These are phyloP conservation scores for Centrocercus urophasianus DNA, from an alignment of 2,113 vertebrate genomes.

Conservation along the genomic window DNA sequence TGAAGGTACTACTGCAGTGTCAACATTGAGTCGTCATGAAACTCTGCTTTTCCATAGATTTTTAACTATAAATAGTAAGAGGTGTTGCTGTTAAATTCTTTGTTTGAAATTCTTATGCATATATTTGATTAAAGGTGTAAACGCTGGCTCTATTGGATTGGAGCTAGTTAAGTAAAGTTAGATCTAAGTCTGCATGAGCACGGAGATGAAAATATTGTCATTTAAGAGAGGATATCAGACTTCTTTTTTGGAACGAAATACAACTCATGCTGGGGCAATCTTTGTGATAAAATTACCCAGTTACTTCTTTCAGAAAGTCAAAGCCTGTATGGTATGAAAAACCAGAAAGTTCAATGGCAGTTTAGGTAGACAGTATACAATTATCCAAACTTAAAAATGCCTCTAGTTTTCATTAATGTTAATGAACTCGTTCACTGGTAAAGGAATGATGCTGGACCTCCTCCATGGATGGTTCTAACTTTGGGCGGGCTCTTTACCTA, in stretches of 20 bases:
- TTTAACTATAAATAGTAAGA: background rate
- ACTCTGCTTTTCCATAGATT: background rate
- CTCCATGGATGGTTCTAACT: background rate
- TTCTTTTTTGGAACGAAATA: background rate
- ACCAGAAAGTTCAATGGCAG: background rate
- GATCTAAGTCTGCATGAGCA: background rate
- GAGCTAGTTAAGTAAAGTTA: background rate
- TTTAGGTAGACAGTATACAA: background rate
- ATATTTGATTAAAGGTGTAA: background rate
- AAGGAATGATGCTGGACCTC: background rate
- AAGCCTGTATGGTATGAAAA: background rate
- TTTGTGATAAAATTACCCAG: background rate
- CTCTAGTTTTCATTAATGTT: background rate
- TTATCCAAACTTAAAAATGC: background rate
- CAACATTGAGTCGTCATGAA: background rate
- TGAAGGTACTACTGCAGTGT: background rate
- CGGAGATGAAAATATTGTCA: background rate
- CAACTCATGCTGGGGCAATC: fast-evolving
- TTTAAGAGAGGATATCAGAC: background rate
- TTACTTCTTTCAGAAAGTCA: background rate
- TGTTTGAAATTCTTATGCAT: background rate
- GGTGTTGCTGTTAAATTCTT: background rate
- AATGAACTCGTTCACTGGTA: background rate
- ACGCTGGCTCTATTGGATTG: background rate
- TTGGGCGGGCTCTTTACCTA: background rate